Percentiles rank a stretch among this genome's conserved stretches.
These are phyloP conservation scores for Hemitrygon akajei DNA, from an alignment of 2,797 vertebrate species.

Conservation along the genomic window DNA sequence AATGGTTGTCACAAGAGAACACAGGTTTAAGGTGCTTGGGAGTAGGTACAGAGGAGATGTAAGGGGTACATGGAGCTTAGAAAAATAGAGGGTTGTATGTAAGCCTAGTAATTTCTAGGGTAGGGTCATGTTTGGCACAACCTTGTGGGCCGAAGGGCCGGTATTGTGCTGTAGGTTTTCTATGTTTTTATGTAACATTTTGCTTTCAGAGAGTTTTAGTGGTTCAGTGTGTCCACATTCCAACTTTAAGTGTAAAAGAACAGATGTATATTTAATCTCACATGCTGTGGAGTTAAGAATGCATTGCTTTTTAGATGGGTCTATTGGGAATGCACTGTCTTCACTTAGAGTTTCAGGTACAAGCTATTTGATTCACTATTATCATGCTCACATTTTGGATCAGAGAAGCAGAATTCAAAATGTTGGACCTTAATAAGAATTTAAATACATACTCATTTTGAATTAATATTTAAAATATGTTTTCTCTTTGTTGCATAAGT, in stretches of 20 bases:
- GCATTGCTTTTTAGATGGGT: neutral
- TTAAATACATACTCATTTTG: neutral
- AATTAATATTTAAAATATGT: neutral
- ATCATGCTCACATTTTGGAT: conserved; percentile 1
- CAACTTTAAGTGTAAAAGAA: neutral
- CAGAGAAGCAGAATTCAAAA: neutral
- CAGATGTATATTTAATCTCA: neutral
- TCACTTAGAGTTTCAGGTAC: neutral
- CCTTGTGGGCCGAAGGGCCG: too few relatives aligned
- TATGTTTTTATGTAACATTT: too few relatives aligned
- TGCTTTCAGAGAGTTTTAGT: neutral
- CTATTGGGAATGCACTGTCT: neutral
- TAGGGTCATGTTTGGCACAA: too few relatives aligned
- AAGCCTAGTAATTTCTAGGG: too few relatives aligned
- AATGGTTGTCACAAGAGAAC: too few relatives aligned
- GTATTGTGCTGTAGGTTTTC: too few relatives aligned
- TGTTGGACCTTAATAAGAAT: neutral
- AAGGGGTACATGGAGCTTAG: too few relatives aligned
- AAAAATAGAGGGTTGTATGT: too few relatives aligned
- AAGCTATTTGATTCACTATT: neutral
- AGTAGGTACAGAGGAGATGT: too few relatives aligned
- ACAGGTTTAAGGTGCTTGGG: too few relatives aligned
- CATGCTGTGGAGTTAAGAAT: neutral
- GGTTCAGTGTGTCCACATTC: neutral
- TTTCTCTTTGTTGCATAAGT: neutral